These are phyloP conservation scores for Paguma larvata DNA, from an alignment of 2,797 vertebrate species.

Conservation along the genomic window DNA sequence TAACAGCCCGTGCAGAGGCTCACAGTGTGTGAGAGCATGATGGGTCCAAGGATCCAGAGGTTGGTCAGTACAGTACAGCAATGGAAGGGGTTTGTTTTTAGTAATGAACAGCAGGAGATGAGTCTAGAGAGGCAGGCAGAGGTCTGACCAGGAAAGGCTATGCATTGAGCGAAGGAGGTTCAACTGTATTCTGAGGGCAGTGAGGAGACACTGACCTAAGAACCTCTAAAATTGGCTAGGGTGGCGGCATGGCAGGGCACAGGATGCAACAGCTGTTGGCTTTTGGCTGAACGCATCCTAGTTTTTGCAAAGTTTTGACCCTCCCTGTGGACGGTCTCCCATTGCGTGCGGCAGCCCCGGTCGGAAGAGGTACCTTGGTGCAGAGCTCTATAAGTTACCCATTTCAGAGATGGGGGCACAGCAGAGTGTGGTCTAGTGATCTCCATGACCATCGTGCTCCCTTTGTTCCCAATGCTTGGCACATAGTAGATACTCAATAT, in stretches of 20 bases:
- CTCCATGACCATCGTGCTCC: background rate
- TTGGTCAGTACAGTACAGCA: accelerated
- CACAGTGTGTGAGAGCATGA: too few species aligned
- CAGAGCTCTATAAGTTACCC: background rate
- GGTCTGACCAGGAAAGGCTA: background rate
- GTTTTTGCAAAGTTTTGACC: background rate
- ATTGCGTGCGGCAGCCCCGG: background rate
- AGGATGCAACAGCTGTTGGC: background rate
- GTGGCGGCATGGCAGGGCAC: background rate
- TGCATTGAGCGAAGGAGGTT: background rate
- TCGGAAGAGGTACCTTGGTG: background rate
- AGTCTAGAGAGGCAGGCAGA: background rate
- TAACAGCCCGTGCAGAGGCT: background rate
- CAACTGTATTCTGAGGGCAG: background rate
- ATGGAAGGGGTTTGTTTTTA: background rate
- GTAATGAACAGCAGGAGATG: background rate
- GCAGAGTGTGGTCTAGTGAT: background rate
- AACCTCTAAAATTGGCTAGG: background rate
- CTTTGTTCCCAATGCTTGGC: background rate
- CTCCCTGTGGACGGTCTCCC: background rate
- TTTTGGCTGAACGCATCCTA: background rate
- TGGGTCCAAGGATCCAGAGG: background rate
- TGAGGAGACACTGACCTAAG: background rate
- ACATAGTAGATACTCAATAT: background rate
- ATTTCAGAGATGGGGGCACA: background rate